Conservation (phyloP, 2,888 invertebrate species). For the Acrocyrtus sp. region DNA sequence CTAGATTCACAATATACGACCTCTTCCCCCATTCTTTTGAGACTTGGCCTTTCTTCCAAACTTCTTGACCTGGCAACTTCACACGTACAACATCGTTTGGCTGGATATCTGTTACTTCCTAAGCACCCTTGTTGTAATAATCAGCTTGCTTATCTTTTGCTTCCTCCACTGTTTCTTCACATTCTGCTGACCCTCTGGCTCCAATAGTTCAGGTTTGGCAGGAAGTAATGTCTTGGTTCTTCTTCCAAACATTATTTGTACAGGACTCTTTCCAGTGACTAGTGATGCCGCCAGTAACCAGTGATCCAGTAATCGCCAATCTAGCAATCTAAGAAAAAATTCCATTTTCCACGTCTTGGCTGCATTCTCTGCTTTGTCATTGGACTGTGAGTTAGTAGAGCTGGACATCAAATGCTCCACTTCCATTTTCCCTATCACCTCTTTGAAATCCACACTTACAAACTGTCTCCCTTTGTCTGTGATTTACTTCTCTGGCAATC, state of each 20-base stretch:
- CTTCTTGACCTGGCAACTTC: constrained; percentile 5
- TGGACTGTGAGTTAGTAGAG: background rate
- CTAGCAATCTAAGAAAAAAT: background rate
- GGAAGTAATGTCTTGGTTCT: background rate
- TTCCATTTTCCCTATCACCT: too few species aligned
- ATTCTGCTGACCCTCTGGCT: background rate
- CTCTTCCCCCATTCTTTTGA: background rate
- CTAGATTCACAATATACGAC: constrained; percentile 2
- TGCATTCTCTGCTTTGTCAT: background rate
- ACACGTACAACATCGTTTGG: background rate
- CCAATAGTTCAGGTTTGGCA: background rate
- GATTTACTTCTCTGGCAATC: constrained; percentile 44
- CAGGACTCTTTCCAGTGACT: background rate
- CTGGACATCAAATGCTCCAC: too few species aligned
- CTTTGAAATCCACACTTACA: constrained; percentile 33
- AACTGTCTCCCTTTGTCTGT: constrained; percentile 57
- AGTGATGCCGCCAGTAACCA: too few species aligned
- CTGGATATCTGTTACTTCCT: background rate
- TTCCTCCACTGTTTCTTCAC: background rate
- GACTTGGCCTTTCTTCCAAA: background rate
- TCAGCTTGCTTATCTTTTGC: background rate
- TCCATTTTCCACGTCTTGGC: background rate
- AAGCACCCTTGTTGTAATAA: background rate
- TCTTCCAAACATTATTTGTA: constrained; percentile 5
- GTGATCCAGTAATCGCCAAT: too few species aligned